Evolutionary conservation across 2,888 invertebrate genomes (phyloP), one percentile per base, ranked within the genome.

Genomic region (Drosophila mulleri): DNA sequence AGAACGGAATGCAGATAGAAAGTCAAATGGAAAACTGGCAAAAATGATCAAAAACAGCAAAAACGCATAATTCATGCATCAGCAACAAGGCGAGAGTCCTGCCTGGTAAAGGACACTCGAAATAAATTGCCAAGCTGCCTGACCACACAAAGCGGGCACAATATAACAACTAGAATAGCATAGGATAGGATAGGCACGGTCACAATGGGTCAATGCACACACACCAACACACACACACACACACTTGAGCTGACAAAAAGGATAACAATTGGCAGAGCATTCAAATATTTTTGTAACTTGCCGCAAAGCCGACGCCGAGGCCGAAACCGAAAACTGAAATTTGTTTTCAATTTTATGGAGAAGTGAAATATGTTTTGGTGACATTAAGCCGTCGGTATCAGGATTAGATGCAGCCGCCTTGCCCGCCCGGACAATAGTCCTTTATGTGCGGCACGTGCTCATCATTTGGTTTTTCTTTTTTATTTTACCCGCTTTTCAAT

Each of bases 301-400:
- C 76, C 47, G 39, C 53, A 39, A 53, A 39, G 39, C 53, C 37
- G 35, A 23, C 16, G 52, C 52, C 32, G 14, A 62, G 29, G 32
- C 37, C 32, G 41, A 41, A 45, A 11, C 26, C 18, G 63, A 68
- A 53, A 71, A 57, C 42, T 45, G 82, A 90, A 90, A 91, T 92
- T 90, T 89, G 90, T 88, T 90, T 91, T 83, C 87, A 89, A 91
- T 89, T 54, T 54, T 8, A 88, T 59, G 68, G 54, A 41, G 82
- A 83, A 85, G 87, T 84, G 87, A 85, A 92, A 92, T 92, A 92
- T 92, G 92, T 93, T 93, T 93, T 92, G 91, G 92, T 93, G 92
- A 93, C 92, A 92, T 91, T 92, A 93, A 93, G 92, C 92, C 91
- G 84, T 78, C 82, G 85, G 86, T 88, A 88, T 86, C 84, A 85